Evolutionary conservation across 2,113 vertebrate genomes (phyloP).

Genomic region (Clarias magur): DNA sequence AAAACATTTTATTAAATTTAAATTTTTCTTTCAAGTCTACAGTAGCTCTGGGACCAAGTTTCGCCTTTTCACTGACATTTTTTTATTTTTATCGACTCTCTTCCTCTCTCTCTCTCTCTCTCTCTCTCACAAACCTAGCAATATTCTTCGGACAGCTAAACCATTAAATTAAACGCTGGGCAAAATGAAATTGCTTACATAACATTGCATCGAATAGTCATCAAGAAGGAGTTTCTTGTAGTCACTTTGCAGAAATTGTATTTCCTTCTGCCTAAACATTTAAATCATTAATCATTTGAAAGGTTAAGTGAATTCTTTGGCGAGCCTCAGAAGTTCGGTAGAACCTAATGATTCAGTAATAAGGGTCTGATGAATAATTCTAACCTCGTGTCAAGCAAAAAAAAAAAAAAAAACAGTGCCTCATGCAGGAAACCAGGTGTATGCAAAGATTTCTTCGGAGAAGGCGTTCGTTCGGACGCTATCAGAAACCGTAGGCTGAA

Average conservation of each 20-base stretch:
- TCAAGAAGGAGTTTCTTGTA: not conserved
- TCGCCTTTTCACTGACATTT: not conserved
- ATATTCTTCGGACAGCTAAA: not conserved
- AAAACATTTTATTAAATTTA: slow-evolving; percentile 35
- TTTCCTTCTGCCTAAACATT: not conserved
- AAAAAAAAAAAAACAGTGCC: not conserved
- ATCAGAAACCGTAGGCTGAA: not conserved
- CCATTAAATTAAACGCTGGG: slow-evolving; percentile 10
- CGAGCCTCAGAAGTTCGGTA: not conserved
- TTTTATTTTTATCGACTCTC: not conserved
- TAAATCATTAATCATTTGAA: not conserved
- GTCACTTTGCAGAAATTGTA: not conserved
- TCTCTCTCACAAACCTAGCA: not conserved
- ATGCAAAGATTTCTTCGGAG: not conserved
- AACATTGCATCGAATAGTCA: not conserved
- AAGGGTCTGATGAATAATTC: not conserved
- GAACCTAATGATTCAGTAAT: not conserved
- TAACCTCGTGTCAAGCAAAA: not conserved
- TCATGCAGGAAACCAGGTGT: not conserved
- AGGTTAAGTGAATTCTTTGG: not conserved
- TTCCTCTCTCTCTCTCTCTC: not conserved
- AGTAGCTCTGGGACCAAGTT: slow-evolving; percentile 33
- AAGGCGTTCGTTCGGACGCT: not conserved
- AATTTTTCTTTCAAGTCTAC: slow-evolving; percentile 28
- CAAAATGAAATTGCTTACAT: not conserved